phyloP scores from a whole-genome alignment of 2,113 vertebrate genomes.

The Tachuris rubrigastra region DNA sequence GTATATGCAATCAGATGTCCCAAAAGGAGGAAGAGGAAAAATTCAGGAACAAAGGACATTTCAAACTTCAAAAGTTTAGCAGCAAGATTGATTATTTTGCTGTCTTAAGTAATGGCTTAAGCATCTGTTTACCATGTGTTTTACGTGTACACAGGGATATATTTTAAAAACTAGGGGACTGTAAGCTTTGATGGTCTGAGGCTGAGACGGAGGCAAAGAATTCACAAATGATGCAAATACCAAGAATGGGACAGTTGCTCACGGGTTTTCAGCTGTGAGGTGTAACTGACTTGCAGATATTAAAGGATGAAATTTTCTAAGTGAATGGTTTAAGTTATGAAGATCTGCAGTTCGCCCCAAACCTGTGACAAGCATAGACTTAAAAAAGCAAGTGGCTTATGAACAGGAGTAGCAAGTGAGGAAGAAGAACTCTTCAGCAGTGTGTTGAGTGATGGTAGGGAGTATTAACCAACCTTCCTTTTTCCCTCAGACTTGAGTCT shows the following conservation, averaged over 20 bases:
- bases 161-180: not conserved
- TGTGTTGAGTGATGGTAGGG: not conserved
- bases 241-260: not conserved
- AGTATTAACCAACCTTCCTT: not conserved
- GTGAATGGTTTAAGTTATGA: not conserved
- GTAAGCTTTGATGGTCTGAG: not conserved
- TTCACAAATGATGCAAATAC: not conserved
- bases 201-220: not conserved
- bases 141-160: fast-evolving
- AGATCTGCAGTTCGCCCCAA: not conserved
- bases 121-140: not conserved
- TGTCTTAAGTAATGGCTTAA: not conserved
- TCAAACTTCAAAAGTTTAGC: not conserved
- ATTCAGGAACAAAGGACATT: not conserved
- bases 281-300: not conserved
- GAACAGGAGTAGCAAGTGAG: not conserved
- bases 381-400: not conserved
- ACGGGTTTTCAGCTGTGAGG: not conserved
- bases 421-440: not conserved
- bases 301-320: not conserved
- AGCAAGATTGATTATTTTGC: not conserved
- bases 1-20: not conserved
- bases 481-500: not conserved
- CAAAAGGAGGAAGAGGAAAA: not conserved
- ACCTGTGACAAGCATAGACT: not conserved